phyloP scores from a whole-genome alignment of 2,113 vertebrate species.

The Lepidothrix coronata region DNA sequence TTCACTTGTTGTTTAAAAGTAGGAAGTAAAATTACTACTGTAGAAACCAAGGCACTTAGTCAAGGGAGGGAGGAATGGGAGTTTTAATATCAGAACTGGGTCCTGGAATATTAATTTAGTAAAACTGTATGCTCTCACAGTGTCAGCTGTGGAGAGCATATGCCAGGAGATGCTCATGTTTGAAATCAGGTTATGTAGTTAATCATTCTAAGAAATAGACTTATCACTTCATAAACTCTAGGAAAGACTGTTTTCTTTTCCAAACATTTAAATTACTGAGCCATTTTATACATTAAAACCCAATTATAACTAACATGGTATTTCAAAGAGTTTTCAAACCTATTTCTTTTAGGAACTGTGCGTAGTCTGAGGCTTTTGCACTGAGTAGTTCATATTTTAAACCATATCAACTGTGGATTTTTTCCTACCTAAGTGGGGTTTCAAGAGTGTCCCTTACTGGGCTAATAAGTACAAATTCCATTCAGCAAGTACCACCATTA shows the following conservation, averaged over 20 bases:
- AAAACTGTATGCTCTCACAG: background rate
- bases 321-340: slow-evolving; percentile 48
- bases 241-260: slow-evolving; percentile 68
- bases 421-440: background rate
- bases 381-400: background rate
- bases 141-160: background rate
- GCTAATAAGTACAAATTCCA: background rate
- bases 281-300: slow-evolving; percentile 59
- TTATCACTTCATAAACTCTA: slow-evolving; percentile 67
- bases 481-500: background rate
- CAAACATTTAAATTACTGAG: slow-evolving; percentile 68
- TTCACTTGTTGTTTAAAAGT: background rate
- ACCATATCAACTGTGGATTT: background rate
- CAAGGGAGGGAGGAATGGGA: background rate
- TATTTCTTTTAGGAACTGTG: slow-evolving; percentile 9
- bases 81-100: background rate
- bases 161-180: background rate
- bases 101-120: slow-evolving; percentile 1
- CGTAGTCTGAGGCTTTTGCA: background rate
- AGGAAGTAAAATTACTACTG: background rate
- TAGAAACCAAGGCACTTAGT: background rate
- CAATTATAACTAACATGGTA: slow-evolving; percentile 47
- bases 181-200: slow-evolving; percentile 42
- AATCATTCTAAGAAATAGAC: slow-evolving; percentile 56
- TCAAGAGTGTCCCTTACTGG: background rate